These are phyloP conservation scores for Enteromius afrohamiltoni DNA, from an alignment of 2,797 vertebrate genomes.

Conservation along the genomic window DNA sequence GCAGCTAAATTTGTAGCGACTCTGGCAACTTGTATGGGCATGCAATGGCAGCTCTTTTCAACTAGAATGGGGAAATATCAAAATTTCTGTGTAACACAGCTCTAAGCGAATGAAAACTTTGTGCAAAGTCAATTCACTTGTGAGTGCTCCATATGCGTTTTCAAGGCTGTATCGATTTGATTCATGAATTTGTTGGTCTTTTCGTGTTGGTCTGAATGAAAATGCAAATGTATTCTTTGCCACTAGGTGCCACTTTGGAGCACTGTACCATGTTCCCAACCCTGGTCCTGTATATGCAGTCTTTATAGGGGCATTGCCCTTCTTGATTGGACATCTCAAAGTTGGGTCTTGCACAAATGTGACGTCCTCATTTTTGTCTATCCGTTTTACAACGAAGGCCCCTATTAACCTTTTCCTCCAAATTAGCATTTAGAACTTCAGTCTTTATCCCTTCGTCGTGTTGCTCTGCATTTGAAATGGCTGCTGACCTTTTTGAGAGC, in stretches of 20 bases:
- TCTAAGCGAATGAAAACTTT: no score
- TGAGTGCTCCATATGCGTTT: conserved; percentile 24
- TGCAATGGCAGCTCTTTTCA: not conserved
- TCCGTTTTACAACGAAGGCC: not conserved
- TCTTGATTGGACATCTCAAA: not conserved
- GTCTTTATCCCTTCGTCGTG: conserved; percentile 41
- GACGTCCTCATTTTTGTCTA: not conserved
- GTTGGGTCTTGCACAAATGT: not conserved
- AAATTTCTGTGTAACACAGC: no score
- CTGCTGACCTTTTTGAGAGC: conserved; percentile 40
- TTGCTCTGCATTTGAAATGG: conserved; percentile 22
- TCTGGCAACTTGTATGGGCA: not conserved
- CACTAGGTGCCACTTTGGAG: no score
- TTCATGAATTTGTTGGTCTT: not conserved
- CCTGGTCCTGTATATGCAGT: not conserved
- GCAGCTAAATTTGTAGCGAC: not conserved
- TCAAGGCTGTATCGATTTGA: conserved; percentile 56
- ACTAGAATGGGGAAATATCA: not conserved
- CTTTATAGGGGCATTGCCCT: not conserved
- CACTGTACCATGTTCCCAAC: no score
- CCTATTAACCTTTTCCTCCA: conserved; percentile 31
- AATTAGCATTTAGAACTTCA: conserved; percentile 68
- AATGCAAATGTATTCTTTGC: no score
- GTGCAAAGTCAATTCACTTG: conserved; percentile 48
- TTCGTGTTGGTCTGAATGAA: no score